These are phyloP conservation scores for Galleria mellonella DNA, from an alignment of 1,140 invertebrate species.

Conservation along the genomic window DNA sequence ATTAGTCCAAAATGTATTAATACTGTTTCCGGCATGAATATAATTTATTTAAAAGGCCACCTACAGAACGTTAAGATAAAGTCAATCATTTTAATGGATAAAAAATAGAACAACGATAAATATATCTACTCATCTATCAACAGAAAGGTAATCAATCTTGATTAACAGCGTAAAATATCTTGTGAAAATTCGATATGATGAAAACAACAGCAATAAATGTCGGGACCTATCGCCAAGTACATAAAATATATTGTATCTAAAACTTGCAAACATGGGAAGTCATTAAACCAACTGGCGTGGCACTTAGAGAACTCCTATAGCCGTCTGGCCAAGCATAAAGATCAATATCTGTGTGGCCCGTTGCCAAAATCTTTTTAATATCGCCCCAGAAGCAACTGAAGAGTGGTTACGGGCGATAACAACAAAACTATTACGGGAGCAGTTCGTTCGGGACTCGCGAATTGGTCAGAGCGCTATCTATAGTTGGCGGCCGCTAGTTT, in stretches of 20 bases:
- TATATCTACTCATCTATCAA: conserved; percentile 36
- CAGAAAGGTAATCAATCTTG: neutral
- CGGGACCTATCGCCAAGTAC: conserved; percentile 38
- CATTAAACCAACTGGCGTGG: conserved; percentile 65
- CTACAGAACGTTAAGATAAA: conserved; percentile 32
- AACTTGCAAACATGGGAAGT: conserved; percentile 67
- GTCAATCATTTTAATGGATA: conserved; percentile 13
- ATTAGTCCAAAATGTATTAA: conserved; percentile 35
- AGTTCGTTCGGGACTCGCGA: conserved; percentile 52
- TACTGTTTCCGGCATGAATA: conserved; percentile 10
- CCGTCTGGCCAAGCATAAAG: conserved; percentile 68
- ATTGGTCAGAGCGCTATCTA: conserved; percentile 50
- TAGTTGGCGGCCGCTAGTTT: conserved; percentile 43
- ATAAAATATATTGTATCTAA: conserved; percentile 51
- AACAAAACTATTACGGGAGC: conserved; percentile 66
- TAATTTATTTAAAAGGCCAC: conserved; percentile 5
- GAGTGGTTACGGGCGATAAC: conserved; percentile 63
- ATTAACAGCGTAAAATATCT: conserved; percentile 20
- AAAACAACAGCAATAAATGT: conserved; percentile 46
- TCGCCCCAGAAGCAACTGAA: conserved; percentile 59
- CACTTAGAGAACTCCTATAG: conserved; percentile 61
- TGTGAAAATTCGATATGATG: conserved; percentile 27
- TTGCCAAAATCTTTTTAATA: conserved; percentile 73
- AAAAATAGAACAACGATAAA: conserved; percentile 34
- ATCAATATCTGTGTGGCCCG: conserved; percentile 67